phyloP scores from a whole-genome alignment of 2,113 vertebrate genomes.

The Centropus bengalensis region DNA sequence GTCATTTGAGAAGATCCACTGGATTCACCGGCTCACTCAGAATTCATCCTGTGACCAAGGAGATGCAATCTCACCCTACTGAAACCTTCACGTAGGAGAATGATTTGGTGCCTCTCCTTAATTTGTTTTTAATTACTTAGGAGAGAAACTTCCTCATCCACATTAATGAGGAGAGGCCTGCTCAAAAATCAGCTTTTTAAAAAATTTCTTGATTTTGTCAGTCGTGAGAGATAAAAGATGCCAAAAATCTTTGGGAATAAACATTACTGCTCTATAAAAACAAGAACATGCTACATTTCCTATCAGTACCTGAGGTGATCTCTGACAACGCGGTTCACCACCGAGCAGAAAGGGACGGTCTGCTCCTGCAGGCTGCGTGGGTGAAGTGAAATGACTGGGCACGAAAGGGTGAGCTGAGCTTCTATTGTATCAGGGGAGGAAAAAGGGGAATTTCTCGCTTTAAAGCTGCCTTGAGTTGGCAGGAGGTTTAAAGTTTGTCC shows the following conservation, averaged over 20 bases:
- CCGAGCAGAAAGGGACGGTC: not conserved
- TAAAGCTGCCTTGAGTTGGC: not conserved
- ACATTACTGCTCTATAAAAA: not conserved
- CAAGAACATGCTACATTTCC: not conserved
- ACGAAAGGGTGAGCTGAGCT: not conserved
- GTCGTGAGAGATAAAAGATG: not conserved
- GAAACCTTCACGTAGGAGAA: constrained; percentile 21
- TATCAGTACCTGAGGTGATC: not conserved
- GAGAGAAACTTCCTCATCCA: not conserved
- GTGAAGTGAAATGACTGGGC: not conserved
- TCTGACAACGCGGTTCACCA: not conserved
- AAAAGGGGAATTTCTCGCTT: not conserved
- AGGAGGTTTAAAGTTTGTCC: not conserved
- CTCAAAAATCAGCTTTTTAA: not conserved
- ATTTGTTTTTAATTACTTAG: constrained; percentile 40
- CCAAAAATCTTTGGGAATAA: not conserved
- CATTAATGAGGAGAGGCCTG: not conserved
- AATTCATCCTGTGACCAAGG: constrained; percentile 58
- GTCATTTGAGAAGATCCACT: constrained; percentile 78
- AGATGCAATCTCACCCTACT: constrained; percentile 13
- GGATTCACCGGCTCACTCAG: constrained; percentile 71
- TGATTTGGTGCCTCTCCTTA: constrained; percentile 8
- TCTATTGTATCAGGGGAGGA: not conserved
- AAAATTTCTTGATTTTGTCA: not conserved
- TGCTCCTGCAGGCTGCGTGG: not conserved